Percentiles rank a stretch among this genome's conserved stretches.
Conservation (phyloP, 1,140 invertebrate species). For the Tachypleus tridentatus region DNA sequence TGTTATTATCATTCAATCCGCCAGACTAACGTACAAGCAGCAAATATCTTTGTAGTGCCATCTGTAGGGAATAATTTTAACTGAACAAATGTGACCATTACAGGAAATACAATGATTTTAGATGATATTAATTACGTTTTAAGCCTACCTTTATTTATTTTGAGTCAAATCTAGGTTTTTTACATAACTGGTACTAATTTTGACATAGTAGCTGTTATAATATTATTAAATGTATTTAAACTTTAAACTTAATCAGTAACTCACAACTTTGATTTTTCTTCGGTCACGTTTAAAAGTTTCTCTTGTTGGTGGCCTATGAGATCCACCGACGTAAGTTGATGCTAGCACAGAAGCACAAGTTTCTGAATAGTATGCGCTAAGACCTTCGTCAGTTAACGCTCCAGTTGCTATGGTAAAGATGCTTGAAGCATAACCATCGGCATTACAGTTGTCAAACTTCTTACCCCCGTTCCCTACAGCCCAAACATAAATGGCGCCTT, state of each 20-base stretch:
- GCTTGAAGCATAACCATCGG: constrained; percentile 38
- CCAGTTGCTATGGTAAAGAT: constrained; percentile 35
- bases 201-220: no score
- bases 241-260: constrained; percentile 6
- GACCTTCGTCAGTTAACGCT: constrained; percentile 31
- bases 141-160: no score
- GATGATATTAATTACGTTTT: no score
- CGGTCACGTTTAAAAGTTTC: constrained; percentile 12
- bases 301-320: constrained; percentile 9
- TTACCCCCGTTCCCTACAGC: constrained; percentile 39
- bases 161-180: no score
- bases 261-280: constrained; percentile 30
- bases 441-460: constrained; percentile 35
- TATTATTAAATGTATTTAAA: no score
- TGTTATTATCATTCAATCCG: no score
- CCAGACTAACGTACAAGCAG: no score
- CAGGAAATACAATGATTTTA: no score
- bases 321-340: constrained; percentile 34
- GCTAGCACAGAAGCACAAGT: constrained; percentile 35
- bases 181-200: no score
- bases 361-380: constrained; percentile 35
- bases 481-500: constrained; percentile 38
- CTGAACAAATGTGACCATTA: no score
- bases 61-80: no score
- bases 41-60: no score